These are phyloP conservation scores for Myiotriccus ornatus DNA, from an alignment of 2,797 vertebrate genomes.

Conservation along the genomic window DNA sequence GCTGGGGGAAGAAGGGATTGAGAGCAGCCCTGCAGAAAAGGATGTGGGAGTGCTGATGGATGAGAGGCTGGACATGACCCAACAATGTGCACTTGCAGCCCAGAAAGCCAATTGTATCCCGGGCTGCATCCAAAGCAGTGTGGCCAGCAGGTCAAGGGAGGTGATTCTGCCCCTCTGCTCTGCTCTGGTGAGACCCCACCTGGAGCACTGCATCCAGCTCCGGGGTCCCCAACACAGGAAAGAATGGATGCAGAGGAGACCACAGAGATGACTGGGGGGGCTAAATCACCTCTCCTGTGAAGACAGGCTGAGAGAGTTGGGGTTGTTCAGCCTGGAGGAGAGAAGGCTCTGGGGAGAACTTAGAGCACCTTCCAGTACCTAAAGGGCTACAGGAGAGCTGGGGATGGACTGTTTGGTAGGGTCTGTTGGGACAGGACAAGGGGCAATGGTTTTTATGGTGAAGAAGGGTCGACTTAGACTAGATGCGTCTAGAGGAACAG, in stretches of 20 bases:
- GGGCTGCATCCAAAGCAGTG: not conserved
- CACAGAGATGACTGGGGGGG: fast-evolving
- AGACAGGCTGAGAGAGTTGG: not conserved
- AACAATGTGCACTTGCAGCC: fast-evolving
- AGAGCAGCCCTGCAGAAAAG: not conserved
- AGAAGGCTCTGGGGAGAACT: not conserved
- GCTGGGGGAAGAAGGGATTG: not conserved
- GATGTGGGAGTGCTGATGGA: not conserved
- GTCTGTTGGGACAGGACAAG: too few relatives aligned
- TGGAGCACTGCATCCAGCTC: not conserved
- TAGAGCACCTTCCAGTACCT: fast-evolving
- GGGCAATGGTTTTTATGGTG: not conserved
- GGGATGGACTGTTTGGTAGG: not conserved
- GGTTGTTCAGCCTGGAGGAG: not conserved
- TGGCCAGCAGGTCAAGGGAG: not conserved
- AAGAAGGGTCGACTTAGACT: not conserved
- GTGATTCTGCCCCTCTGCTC: not conserved
- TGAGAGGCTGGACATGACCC: not conserved
- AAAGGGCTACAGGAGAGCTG: not conserved
- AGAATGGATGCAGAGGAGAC: not conserved
- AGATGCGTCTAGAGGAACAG: too few relatives aligned
- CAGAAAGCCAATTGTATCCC: not conserved
- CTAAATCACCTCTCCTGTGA: not conserved
- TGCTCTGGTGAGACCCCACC: not conserved
- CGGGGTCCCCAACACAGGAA: not conserved